A percentile compares a stretch with the other conserved stretches of the same genome.
These are phyloP conservation scores for Ypsolopha sequella DNA, from an alignment of 2,888 invertebrate genomes.

Conservation along the genomic window DNA sequence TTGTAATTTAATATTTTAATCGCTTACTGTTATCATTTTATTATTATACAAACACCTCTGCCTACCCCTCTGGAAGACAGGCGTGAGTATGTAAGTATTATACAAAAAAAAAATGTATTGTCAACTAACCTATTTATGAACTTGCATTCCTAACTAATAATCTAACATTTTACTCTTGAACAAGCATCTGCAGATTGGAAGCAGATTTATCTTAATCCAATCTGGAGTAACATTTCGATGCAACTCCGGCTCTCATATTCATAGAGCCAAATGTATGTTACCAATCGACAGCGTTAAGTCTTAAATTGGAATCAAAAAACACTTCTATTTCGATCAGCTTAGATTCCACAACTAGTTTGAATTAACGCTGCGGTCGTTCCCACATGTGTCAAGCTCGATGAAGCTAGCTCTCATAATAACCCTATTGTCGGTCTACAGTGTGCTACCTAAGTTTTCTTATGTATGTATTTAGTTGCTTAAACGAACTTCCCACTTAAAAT, in stretches of 20 bases:
- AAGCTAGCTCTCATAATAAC: conserved; percentile 45
- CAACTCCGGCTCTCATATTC: conserved; percentile 30
- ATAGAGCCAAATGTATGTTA: conserved; percentile 19
- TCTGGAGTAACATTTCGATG: conserved; percentile 43
- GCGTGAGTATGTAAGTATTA: too few relatives aligned
- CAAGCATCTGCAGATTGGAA: background rate
- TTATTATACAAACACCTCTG: too few relatives aligned
- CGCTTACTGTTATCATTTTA: too few relatives aligned
- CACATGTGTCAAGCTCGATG: conserved; percentile 28
- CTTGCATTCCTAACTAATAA: too few relatives aligned
- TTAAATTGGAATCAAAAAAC: too few relatives aligned
- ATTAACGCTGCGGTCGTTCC: background rate
- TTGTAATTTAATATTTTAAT: too few relatives aligned
- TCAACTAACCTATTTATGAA: too few relatives aligned
- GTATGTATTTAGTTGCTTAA: too few relatives aligned
- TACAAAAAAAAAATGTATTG: too few relatives aligned
- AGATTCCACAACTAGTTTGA: background rate
- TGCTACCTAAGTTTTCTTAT: conserved; percentile 42
- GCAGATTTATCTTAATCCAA: conserved; percentile 25
- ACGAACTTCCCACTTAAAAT: too few relatives aligned
- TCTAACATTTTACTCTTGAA: background rate
- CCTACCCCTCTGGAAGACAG: too few relatives aligned
- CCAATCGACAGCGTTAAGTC: background rate
- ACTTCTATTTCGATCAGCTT: too few relatives aligned
- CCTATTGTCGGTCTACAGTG: conserved; percentile 43